Evolutionary conservation across 2,888 invertebrate species (phyloP).

Genomic region (Ctenicera cuprea): DNA sequence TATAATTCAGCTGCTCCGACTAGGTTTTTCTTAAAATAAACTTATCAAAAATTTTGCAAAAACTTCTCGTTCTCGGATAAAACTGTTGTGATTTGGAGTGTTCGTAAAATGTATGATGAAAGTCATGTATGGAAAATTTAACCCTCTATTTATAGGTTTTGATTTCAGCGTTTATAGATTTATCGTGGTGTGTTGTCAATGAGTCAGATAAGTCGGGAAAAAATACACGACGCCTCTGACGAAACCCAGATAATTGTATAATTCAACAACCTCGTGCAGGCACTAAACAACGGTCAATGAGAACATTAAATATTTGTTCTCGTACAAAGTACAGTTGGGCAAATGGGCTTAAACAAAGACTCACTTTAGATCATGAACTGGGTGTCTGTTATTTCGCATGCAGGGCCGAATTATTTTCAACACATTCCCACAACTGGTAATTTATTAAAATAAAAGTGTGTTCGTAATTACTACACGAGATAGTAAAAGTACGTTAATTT

Average conservation of each 20-base stretch:
- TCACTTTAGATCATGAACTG: constrained; percentile 15
- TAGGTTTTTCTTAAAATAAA: not conserved
- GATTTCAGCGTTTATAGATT: not conserved
- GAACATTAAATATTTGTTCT: constrained; percentile 29
- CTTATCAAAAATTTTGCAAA: too few relatives aligned
- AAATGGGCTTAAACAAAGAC: constrained; percentile 4
- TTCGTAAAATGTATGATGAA: constrained; percentile 24
- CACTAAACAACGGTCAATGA: constrained; percentile 28
- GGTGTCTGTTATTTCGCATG: not conserved
- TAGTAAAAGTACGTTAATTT: not conserved
- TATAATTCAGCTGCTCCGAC: not conserved
- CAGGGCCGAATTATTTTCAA: not conserved
- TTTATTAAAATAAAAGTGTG: not conserved
- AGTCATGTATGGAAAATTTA: not conserved
- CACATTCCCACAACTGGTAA: not conserved
- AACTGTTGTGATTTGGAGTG: constrained; percentile 28
- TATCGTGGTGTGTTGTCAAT: not conserved
- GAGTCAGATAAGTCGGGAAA: constrained; percentile 12
- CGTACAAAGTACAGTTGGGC: constrained; percentile 22
- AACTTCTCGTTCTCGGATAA: constrained; percentile 15
- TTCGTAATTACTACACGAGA: not conserved
- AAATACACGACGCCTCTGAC: constrained; percentile 12
- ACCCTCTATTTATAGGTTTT: not conserved
- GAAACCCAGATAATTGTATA: constrained; percentile 31
- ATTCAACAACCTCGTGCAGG: constrained; percentile 31